Percentiles rank a stretch among this genome's conserved stretches.
Evolutionary conservation across 2,113 vertebrate species (phyloP).

Genomic region (Micronisus gabar): DNA sequence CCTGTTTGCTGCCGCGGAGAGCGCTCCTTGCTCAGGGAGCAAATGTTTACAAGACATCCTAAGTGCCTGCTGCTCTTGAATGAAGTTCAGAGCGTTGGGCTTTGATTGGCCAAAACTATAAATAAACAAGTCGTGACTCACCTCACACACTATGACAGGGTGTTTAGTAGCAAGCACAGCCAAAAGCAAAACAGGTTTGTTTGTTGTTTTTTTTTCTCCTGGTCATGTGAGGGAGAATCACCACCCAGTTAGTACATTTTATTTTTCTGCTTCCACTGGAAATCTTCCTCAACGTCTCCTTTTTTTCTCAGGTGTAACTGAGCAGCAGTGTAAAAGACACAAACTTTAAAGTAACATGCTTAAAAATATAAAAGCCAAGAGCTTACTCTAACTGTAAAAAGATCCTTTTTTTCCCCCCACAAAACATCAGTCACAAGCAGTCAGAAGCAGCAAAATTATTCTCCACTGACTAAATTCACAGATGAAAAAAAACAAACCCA

Average conservation of each 20-base stretch:
- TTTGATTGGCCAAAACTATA: slow-evolving; percentile 85
- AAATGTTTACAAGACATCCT: slow-evolving; percentile 71
- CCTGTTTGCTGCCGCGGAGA: not conserved
- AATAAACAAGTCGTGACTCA: slow-evolving; percentile 87
- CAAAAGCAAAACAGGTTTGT: slow-evolving; percentile 25
- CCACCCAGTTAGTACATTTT: slow-evolving; percentile 33
- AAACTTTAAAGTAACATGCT: not conserved
- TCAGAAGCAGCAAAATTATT: not conserved
- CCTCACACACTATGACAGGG: slow-evolving; percentile 74
- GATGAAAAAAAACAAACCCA: not conserved
- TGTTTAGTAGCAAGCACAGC: slow-evolving; percentile 39
- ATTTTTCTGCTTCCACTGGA: slow-evolving; percentile 37
- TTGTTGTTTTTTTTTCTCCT: slow-evolving; percentile 18
- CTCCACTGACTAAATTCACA: not conserved
- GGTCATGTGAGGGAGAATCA: slow-evolving; percentile 65
- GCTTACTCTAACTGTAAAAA: not conserved
- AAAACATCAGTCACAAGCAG: not conserved
- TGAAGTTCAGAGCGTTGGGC: slow-evolving; percentile 76
- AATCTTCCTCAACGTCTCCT: not conserved
- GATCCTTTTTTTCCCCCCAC: not conserved
- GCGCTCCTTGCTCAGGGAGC: slow-evolving; percentile 37
- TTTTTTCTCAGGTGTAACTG: not conserved
- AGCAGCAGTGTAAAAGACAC: not conserved
- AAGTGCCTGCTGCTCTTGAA: slow-evolving; percentile 80
- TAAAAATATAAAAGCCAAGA: not conserved